Evolutionary conservation across 2,888 invertebrate genomes (phyloP), one percentile per base, ranked within the genome.

Genomic region (Agriopis aurantiaria): DNA sequence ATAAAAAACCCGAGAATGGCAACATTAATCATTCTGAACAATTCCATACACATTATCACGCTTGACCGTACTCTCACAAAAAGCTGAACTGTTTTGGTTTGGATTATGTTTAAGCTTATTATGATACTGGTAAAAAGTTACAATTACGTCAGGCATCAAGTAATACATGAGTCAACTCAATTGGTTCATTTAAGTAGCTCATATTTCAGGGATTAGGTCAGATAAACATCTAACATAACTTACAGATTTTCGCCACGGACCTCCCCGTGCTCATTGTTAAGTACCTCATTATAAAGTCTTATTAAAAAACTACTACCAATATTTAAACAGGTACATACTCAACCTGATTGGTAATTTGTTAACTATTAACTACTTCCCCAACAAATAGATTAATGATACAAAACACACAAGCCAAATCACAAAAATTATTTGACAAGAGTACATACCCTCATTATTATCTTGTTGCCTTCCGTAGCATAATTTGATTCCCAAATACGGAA

Each of bases 1-100:
- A 75, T 80, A 79, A 84, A 84, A 86, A 84, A 81, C 68, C 66
- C 70, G 73, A 80, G 76, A 82, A 80, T 78, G 72, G 73, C 69
- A 77, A 69, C 82, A 86, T 86, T 85, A 80, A 87, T 85, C 83
- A 84, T 78, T 66, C 60, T 65, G 70, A 78, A 79, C 78, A 78
- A 78, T 77, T 76, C 74, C 67, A 76, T 72, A 75, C 76, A 75
- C 73, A 79, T 81, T 79, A 78, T 71, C 78, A 79, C 77, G 79
- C 73, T 74, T 74, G 73, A 75, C 72, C 72, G 74, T 68, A 68
- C 72, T 68, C 59, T 68, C 73, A 72, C 68, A 77, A 78, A 78
- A 75, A 74, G 74, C 71, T 73, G 65, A 71, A 75, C 71, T 72
- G 73, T 71, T 72, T 74, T 67, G 65, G 71, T 68, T 60, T 53